Evolutionary conservation across 2,797 vertebrate genomes (phyloP).

Genomic region (Synaphobranchus kaupii): DNA sequence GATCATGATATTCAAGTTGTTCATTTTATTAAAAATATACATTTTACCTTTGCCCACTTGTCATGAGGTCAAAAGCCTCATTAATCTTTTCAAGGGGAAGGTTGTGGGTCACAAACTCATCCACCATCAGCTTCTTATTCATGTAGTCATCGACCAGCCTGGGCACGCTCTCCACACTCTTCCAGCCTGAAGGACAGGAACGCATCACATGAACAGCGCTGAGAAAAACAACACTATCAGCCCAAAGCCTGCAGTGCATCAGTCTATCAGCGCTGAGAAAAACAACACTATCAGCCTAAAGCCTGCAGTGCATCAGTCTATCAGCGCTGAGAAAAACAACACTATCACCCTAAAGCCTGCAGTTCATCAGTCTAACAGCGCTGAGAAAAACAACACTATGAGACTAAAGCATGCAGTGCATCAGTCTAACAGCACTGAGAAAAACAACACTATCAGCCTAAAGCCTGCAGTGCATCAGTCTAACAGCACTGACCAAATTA

Average conservation of each 20-base stretch:
- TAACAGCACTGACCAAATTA: not conserved
- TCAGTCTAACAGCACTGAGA: too few species aligned
- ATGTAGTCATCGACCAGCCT: conserved; percentile 81
- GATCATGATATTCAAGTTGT: too few species aligned
- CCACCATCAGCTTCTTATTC: conserved; percentile 79
- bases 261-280: too few species aligned
- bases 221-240: not conserved
- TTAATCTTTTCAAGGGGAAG: conserved; percentile 77
- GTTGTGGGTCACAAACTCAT: conserved; percentile 81
- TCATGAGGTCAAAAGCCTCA: conserved; percentile 78
- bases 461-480: too few species aligned
- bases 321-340: not conserved
- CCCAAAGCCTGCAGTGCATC: too few species aligned
- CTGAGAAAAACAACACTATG: not conserved
- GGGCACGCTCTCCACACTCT: conserved; percentile 76
- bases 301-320: too few species aligned
- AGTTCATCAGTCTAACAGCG: not conserved
- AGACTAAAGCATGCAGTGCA: too few species aligned
- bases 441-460: too few species aligned
- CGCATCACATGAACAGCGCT: not conserved
- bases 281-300: too few species aligned
- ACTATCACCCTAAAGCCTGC: not conserved
- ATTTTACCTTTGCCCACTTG: conserved; percentile 74
- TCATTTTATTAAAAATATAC: too few species aligned
- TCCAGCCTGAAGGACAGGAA: conserved; percentile 74